These are phyloP conservation scores for Phallusia fumigata DNA, from an alignment of 23 tunicate species.

Conservation along the genomic window DNA sequence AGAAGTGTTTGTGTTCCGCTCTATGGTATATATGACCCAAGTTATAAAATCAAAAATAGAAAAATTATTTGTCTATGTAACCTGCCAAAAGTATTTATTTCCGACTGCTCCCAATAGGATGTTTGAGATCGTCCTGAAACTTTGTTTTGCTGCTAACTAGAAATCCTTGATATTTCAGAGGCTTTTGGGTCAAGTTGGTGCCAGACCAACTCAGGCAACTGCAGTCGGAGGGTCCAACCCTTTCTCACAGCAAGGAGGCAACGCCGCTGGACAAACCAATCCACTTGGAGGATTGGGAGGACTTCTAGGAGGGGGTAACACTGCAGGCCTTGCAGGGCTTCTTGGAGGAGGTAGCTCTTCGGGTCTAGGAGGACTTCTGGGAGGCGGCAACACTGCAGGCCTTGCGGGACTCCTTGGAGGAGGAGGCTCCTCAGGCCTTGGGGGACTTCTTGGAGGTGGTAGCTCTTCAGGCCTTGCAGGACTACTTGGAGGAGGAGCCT, in stretches of 20 bases:
- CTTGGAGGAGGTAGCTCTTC: slow-evolving; percentile 15
- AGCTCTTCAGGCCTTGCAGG: background rate
- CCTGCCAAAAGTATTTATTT: no score
- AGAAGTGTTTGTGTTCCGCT: no score
- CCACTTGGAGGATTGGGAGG: background rate
- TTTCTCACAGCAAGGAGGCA: background rate
- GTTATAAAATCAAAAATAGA: no score
- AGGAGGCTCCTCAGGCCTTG: background rate
- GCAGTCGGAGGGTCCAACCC: background rate
- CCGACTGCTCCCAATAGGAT: background rate
- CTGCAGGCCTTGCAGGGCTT: background rate
- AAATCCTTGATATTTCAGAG: background rate
- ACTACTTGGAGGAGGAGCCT: slow-evolving; percentile 18
- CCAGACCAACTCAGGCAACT: background rate
- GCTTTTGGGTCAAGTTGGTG: background rate
- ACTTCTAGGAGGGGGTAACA: background rate
- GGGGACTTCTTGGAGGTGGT: slow-evolving; percentile 14
- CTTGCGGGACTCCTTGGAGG: background rate
- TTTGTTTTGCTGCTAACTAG: background rate
- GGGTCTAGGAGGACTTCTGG: slow-evolving; percentile 4
- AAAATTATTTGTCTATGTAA: no score
- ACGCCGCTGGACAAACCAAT: slow-evolving; percentile 10
- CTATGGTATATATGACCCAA: no score
- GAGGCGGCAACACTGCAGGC: slow-evolving; percentile 1
- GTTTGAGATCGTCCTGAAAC: background rate